Base-by-base conservation (phyloP, 1,140 invertebrate genomes). In the Panagrolaimus sp. region DNA sequence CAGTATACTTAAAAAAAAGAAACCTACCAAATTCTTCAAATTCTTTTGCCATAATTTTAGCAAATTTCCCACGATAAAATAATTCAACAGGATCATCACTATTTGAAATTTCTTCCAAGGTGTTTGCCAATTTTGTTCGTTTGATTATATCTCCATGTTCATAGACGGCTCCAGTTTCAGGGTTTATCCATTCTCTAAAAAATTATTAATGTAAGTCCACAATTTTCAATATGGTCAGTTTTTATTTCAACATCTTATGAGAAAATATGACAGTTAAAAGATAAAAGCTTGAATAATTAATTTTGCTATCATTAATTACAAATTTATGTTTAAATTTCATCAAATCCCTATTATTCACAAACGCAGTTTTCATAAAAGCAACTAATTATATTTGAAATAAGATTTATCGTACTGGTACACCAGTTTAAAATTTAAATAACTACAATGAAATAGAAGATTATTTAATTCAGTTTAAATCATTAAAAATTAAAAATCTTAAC, bases 131-230 rank as follows among this genome's bases (percentile, higher is more conserved):
- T 64, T 81, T 73, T 1, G 74, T 73, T 10, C 80, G 64, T 63
- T 76, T 83, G 32, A 87, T 73, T 1, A 83, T 74, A 62, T 88
- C 86, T 1, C 85, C 85, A 68, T 83, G 81, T 73, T 84, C 73
- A 45, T 83, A 86, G 0, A 86, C 75, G 21, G 80, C 64, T 43
- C 82, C 79, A 12, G 84, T 85, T 45, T 73, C 73, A 8, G 79
- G 77, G 70, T 87, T 84, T 9, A 84, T 83, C 73, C 85, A 86
- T 68, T 69, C 71, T 17, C 78, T 75, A 69, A 45, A 65, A 45
- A 46, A 12, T 17, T 43, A 7, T 7, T 15, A 32, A 45, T 21
- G 2, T 52, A 21, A 26, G 17, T 47, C n/a, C 48, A 21, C 17
- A 67, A 5, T 14, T 24, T 5, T 21, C 2, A 38, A 15, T 4